phyloP scores from a whole-genome alignment of 2,888 invertebrate genomes.

The Autographa pulchrina region DNA sequence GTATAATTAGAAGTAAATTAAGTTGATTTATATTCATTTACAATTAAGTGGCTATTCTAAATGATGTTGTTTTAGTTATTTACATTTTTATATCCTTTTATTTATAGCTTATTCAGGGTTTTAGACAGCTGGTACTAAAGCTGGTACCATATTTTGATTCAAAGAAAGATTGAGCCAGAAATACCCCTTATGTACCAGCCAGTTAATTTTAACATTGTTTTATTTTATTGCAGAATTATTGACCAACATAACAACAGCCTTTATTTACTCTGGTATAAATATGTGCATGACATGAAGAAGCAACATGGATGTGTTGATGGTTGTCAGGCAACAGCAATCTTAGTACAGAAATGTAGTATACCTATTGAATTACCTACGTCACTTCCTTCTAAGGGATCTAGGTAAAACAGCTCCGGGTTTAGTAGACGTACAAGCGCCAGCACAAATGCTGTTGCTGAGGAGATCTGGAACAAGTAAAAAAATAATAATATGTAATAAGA shows the following conservation, averaged over 20 bases:
- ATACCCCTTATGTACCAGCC: no score
- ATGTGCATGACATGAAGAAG: slow-evolving; percentile 13
- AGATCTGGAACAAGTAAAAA: slow-evolving; percentile 68
- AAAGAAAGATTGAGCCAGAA: no score
- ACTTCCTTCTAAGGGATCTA: slow-evolving; percentile 72
- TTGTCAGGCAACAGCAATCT: slow-evolving; percentile 39
- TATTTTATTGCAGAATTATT: no score
- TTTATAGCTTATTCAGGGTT: no score
- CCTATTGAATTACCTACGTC: slow-evolving; percentile 71
- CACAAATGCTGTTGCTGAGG: slow-evolving; percentile 82
- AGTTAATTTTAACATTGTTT: no score
- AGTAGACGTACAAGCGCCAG: slow-evolving; percentile 77
- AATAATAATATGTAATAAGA: neutral
- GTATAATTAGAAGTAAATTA: no score
- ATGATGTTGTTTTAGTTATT: no score
- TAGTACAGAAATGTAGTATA: slow-evolving; percentile 29
- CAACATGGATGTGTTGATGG: slow-evolving; percentile 18
- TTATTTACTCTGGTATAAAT: neutral
- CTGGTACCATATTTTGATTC: no score
- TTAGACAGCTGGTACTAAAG: no score
- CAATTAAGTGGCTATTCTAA: no score
- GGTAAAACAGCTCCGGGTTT: slow-evolving; percentile 78
- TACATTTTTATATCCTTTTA: no score
- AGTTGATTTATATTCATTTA: no score
- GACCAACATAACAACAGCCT: neutral